Conservation (phyloP, 2,797 vertebrate species). For the Megaceryle alcyon region DNA sequence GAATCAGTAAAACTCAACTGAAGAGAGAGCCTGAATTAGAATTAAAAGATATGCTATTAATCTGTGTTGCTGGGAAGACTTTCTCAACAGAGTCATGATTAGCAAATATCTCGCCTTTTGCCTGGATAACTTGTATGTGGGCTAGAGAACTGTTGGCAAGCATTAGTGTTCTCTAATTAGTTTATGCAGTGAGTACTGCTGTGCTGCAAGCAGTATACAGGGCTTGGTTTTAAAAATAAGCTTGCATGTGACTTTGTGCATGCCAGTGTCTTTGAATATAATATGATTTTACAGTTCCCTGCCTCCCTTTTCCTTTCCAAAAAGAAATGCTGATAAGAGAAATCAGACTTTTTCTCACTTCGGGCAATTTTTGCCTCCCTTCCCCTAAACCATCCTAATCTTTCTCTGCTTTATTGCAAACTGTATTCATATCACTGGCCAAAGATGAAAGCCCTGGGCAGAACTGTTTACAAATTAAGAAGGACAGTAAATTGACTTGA, state of each 20-base stretch:
- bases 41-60: neutral
- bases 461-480: neutral
- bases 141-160: slow-evolving; percentile 4
- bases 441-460: neutral
- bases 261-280: neutral
- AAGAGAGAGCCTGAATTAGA: neutral
- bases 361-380: neutral
- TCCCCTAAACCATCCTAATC: neutral
- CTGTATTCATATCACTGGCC: neutral
- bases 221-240: slow-evolving; percentile 31
- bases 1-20: neutral
- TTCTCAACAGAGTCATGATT: neutral
- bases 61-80: neutral
- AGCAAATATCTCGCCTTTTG: neutral
- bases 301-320: neutral
- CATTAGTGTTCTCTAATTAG: neutral
- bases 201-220: neutral
- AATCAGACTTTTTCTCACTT: neutral
- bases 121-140: neutral
- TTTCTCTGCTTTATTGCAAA: neutral
- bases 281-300: neutral
- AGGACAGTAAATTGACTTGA: neutral
- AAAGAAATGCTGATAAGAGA: slow-evolving; percentile 6
- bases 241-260: neutral
- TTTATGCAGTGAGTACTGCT: neutral